Base-by-base conservation (phyloP, 2,113 vertebrate genomes). In the Bos indicus region DNA sequence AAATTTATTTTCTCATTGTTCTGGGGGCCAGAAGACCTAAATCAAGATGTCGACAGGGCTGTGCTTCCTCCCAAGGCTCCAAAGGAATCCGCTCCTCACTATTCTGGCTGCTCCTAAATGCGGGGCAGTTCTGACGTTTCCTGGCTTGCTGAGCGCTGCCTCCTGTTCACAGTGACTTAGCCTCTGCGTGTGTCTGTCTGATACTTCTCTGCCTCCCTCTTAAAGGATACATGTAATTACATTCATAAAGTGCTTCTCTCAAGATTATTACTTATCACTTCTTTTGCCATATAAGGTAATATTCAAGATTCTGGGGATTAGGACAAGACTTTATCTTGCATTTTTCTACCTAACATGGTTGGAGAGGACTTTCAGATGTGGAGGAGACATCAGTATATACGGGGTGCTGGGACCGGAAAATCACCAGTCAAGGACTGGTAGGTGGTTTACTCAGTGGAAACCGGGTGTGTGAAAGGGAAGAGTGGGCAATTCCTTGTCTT, bases 41-140 rank as follows among this genome's bases (percentile, higher is more conserved):
- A 36, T 16, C 25, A 16, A 52, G 40, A 15, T n/a, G 12, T 7
- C 14, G 7, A 26, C 13, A 8, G 26, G 81, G 12, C 57, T 56
- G 7, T 4, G 33, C 3, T 57, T 60, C 36, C 5, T 16, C 17
- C 28, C 17, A 17, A 25, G 57, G 36, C 8, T 23, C 46, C 17
- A 21, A 28, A 5, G 21, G 1, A 7, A 7, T 8, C 23, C 4
- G 0, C 1, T 15, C 23, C 26, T 67, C 9, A 6, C 28, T 43
- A 33, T 52, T 15, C 5, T 1, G 33, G 54, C 56, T 77, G 60
- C 77, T 51, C 2, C 2, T 10, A 28, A 28, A n/a, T 60, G 52
- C 85, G 14, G 9, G 3, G 4, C 2, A 16, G 2, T 17, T 13
- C 36, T 11, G 56, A 48, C 1, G 2, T n/a, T 51, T n/a, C 48